Evolutionary conservation across 2,888 invertebrate genomes (phyloP).

Genomic region (Conomelus anceps): DNA sequence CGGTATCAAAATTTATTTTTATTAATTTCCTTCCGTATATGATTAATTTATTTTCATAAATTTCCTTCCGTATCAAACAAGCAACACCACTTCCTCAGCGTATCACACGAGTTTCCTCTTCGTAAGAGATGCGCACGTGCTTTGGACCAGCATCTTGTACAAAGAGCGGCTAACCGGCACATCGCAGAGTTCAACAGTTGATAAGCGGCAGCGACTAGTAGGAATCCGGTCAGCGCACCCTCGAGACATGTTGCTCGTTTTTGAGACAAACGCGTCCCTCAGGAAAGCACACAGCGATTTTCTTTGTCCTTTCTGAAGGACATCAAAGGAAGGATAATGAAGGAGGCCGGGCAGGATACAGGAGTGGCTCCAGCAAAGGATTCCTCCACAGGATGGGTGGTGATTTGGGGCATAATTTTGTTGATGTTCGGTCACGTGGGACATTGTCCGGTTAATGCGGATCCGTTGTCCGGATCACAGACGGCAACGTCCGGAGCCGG

Average conservation of each 20-base stretch:
- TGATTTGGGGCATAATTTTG: neutral
- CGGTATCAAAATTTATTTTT: too few species aligned
- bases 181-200: constrained; percentile 1
- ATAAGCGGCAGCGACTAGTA: neutral
- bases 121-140: neutral
- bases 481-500: neutral
- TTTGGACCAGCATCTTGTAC: too few species aligned
- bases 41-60: too few species aligned
- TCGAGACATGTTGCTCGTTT: neutral
- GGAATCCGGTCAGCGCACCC: neutral
- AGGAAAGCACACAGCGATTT: neutral
- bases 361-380: neutral
- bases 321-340: too few species aligned
- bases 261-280: neutral
- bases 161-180: neutral
- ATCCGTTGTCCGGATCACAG: neutral
- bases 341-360: neutral
- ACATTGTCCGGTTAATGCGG: neutral
- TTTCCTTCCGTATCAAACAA: neutral
- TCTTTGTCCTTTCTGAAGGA: neutral
- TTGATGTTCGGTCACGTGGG: neutral
- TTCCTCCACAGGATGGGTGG: neutral
- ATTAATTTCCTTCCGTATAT: too few species aligned
- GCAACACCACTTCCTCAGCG: too few species aligned
- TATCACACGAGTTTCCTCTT: neutral